Evolutionary conservation across 2,888 invertebrate genomes (phyloP).

Genomic region (Augiades crinisus): DNA sequence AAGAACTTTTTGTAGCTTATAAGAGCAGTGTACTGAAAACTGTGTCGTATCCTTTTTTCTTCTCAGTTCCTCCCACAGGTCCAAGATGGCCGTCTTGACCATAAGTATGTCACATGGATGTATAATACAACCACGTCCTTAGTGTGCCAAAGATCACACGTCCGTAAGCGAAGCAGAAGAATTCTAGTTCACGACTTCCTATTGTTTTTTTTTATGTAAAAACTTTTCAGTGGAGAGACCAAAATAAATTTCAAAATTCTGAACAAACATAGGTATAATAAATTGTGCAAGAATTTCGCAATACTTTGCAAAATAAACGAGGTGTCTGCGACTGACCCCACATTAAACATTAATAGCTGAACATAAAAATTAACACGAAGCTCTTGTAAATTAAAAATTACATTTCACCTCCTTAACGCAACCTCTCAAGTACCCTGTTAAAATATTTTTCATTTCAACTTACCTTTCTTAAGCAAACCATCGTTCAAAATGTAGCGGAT

Average conservation of each 20-base stretch:
- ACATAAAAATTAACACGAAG: conserved; percentile 5
- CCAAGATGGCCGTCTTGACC: too few species aligned
- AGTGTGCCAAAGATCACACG: too few species aligned
- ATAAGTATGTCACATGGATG: too few species aligned
- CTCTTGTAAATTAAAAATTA: conserved; percentile 10
- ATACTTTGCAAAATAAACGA: conserved; percentile 1
- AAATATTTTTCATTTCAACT: conserved; percentile 3
- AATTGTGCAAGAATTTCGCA: not conserved
- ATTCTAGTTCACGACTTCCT: too few species aligned
- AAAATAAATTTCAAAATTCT: not conserved
- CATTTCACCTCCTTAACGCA: not conserved
- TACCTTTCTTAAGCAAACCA: conserved; percentile 3
- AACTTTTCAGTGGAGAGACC: not conserved
- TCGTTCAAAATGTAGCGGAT: not conserved
- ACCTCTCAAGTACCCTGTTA: conserved; percentile 3
- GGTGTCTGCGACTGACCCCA: not conserved
- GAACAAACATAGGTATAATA: not conserved
- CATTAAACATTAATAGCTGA: conserved; percentile 5
- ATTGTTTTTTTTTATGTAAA: not conserved
- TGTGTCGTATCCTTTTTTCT: too few species aligned
- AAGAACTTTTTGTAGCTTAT: too few species aligned
- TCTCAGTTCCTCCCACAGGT: too few species aligned
- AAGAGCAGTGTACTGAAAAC: too few species aligned
- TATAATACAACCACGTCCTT: too few species aligned
- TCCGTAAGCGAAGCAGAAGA: too few species aligned